phyloP scores from a whole-genome alignment of 2,888 invertebrate species.

The Abrostola tripartita region DNA sequence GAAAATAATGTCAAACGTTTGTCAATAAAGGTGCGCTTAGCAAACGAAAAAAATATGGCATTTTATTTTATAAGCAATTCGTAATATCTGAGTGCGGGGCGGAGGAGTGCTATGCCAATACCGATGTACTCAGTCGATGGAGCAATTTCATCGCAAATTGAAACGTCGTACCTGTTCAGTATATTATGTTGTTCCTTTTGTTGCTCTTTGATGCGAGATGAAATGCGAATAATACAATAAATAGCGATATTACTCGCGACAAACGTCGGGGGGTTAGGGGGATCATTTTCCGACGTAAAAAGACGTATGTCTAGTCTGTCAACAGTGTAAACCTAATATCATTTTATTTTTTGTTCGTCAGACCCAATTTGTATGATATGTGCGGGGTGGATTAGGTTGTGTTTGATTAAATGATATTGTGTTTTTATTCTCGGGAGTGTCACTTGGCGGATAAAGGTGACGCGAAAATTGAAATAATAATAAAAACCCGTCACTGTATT shows the following conservation, averaged over 20 bases:
- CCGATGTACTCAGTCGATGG: conserved; percentile 58
- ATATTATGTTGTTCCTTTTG: conserved; percentile 64
- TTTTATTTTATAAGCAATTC: conserved; percentile 55
- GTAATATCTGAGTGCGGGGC: conserved; percentile 50
- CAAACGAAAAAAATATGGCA: conserved; percentile 39
- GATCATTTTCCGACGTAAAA: conserved; percentile 59
- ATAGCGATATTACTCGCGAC: conserved; percentile 67
- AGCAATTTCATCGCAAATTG: conserved; percentile 68
- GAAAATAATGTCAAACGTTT: conserved; percentile 33
- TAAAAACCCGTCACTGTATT: too few relatives aligned
- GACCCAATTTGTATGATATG: conserved; percentile 51
- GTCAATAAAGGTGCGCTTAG: conserved; percentile 20
- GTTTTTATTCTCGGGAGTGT: conserved; percentile 12
- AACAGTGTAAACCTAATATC: conserved; percentile 54
- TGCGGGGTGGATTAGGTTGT: conserved; percentile 38
- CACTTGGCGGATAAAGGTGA: neutral
- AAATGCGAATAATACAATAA: conserved; percentile 74
- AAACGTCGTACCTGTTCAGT: conserved; percentile 58
- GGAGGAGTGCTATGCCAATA: conserved; percentile 54
- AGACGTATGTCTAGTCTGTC: conserved; percentile 51
- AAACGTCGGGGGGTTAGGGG: conserved; percentile 56
- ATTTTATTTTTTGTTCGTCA: conserved; percentile 49
- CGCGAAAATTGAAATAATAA: neutral
- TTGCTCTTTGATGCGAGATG: conserved; percentile 73
- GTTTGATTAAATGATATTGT: conserved; percentile 43